Base-by-base conservation (phyloP, 2,888 invertebrate species). In the Galerucella calmariensis region DNA sequence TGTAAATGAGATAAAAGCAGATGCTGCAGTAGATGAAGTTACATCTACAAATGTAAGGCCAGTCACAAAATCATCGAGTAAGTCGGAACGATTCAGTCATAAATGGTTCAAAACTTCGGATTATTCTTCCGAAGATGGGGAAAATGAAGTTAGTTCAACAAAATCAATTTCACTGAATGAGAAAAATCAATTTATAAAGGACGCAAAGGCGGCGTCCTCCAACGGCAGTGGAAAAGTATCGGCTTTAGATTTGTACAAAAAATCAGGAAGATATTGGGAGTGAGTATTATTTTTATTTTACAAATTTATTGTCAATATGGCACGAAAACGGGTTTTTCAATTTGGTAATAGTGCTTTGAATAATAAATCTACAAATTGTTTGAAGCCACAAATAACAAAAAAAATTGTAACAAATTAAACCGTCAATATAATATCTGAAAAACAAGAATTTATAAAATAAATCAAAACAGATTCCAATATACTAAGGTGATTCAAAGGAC, bases 201-300 rank as follows among this genome's bases (percentile, higher is more conserved):
- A 87, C 89, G 90, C 87, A 86, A 89, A 77, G 88, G 89, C 83
- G 88, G 89, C 82, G 86, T 89, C 77, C 87, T 89, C 51, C 88
- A 90, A 86, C 84, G 89, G 79, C 85, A 90, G 85, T 78, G 89
- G 85, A 79, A 89, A 90, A 2, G 91, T 92, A 79, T 90, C 92
- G 73, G 94, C 94, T 14, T 92, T 93, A 83, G 90, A 92, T 81
- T 90, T 94, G 77, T 95, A 95, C 87, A 93, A 92, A 87, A 91
- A 92, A 86, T 93, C 94, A 48, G 93, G 93, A 73, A 94, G 94
- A 86, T 95, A 95, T 89, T 95, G 95, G 95, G 94, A 94, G 95
- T 95, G 83, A 90, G 94, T 92, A 78, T 53, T 16, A 69, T 70
- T 69, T 59, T 20, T 20, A 44, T 24, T 46, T 59, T n/a, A 58